A percentile compares a stretch with the other conserved stretches of the same genome.
Evolutionary conservation across 2,888 invertebrate species (phyloP).

Genomic region (Drepana falcataria): DNA sequence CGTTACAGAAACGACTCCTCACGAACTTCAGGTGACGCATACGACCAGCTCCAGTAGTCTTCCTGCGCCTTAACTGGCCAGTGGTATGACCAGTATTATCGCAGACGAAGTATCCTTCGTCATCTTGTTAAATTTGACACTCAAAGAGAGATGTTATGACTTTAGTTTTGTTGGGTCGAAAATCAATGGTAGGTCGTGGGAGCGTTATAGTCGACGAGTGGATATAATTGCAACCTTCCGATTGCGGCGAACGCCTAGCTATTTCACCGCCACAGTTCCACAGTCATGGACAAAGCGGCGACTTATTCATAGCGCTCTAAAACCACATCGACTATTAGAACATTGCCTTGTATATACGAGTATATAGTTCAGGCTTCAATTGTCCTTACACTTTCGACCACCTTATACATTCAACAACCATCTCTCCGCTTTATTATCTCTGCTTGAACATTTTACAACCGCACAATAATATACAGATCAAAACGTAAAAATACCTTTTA

Average conservation of each 20-base stretch:
- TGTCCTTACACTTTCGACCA: too few species aligned
- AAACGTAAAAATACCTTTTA: too few species aligned
- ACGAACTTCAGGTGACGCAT: constrained; percentile 97
- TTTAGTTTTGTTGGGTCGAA: not conserved
- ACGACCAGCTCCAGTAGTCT: constrained; percentile 99
- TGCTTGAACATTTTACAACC: too few species aligned
- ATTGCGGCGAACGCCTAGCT: constrained; percentile 29
- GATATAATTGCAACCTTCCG: constrained; percentile 48
- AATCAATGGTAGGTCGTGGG: constrained; percentile 15
- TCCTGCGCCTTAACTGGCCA: constrained; percentile 99
- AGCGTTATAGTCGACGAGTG: constrained; percentile 33
- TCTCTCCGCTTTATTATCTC: too few species aligned
- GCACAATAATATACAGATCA: too few species aligned
- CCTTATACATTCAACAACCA: too few species aligned
- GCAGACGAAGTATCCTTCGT: too few species aligned
- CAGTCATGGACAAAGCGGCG: constrained; percentile 29
- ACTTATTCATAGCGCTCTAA: constrained; percentile 19
- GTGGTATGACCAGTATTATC: constrained; percentile 83
- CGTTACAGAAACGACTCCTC: constrained; percentile 91
- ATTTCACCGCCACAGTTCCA: constrained; percentile 27
- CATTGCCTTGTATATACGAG: not conserved
- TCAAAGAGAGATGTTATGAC: too few species aligned
- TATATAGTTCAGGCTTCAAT: too few species aligned
- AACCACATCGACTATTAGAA: constrained; percentile 4
- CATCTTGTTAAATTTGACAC: too few species aligned